Percentiles rank a stretch among this genome's conserved stretches.
Conservation (phyloP, 64 coral and sea anemone genomes). For the Pocillopora damicornis region DNA sequence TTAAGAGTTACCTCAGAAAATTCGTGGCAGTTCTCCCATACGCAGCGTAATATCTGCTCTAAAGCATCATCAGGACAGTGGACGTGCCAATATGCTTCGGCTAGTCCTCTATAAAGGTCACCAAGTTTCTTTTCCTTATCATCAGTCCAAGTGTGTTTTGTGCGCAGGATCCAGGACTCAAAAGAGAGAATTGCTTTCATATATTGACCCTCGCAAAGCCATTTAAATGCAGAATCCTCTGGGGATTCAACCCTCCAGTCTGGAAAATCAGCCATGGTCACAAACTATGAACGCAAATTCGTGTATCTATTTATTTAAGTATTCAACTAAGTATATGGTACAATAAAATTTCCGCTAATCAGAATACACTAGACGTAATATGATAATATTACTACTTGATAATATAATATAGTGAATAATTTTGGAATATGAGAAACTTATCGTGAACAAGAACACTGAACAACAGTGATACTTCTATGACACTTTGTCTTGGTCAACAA, state of each 20-base stretch:
- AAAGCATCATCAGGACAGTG: not conserved
- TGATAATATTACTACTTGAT: too few species aligned
- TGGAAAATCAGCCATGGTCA: not conserved
- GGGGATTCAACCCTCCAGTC: not conserved
- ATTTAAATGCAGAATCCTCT: not conserved
- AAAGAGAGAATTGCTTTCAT: not conserved
- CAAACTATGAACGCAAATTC: not conserved
- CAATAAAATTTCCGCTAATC: too few species aligned
- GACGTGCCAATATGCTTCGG: not conserved
- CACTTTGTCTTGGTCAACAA: too few species aligned
- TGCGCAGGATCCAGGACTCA: not conserved
- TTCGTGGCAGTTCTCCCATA: not conserved
- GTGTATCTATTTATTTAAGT: too few species aligned
- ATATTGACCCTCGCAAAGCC: not conserved
- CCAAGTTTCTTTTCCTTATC: not conserved
- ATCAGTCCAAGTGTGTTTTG: not conserved
- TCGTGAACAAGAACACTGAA: too few species aligned
- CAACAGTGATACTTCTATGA: too few species aligned
- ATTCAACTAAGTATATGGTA: too few species aligned
- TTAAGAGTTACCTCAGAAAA: not conserved
- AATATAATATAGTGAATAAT: too few species aligned
- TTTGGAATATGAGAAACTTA: too few species aligned
- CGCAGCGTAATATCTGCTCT: not conserved
- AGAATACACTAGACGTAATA: too few species aligned
- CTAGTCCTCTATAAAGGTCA: not conserved